Conservation (phyloP, 2,797 vertebrate genomes). For the Enteromius trimaculatus region DNA sequence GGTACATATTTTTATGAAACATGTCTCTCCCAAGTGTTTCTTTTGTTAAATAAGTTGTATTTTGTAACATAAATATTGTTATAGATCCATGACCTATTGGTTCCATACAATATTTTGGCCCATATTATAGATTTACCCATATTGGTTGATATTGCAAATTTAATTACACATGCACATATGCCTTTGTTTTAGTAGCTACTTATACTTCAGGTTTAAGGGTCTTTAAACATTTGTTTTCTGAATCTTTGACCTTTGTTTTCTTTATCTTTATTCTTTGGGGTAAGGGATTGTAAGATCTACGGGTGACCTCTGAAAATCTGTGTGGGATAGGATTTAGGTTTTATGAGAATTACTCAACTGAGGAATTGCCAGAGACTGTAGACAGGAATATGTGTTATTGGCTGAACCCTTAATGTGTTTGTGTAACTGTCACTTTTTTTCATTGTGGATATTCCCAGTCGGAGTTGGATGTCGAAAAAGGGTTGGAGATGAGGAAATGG, state of each 20-base stretch:
- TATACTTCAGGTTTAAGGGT: background rate
- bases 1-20: too few species aligned
- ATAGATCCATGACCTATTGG: background rate
- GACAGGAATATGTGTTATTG: conserved; percentile 20
- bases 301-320: conserved; percentile 4
- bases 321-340: background rate
- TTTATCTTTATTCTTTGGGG: conserved; percentile 10
- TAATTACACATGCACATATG: background rate
- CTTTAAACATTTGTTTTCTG: background rate
- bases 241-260: background rate
- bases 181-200: background rate
- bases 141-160: background rate
- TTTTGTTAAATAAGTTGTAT: background rate
- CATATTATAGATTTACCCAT: background rate
- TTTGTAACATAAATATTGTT: background rate
- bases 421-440: conserved; percentile 25
- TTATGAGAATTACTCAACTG: conserved; percentile 3
- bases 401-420: conserved; percentile 19
- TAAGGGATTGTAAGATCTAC: background rate
- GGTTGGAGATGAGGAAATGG: conserved; percentile 98
- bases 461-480: conserved; percentile 94
- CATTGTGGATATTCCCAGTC: conserved; percentile 72
- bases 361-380: conserved; percentile 1
- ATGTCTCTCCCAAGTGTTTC: background rate
- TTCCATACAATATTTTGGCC: background rate